Percentiles rank a stretch among this genome's conserved stretches.
Evolutionary conservation across 2,797 vertebrate species (phyloP).

Genomic region (Adelosebastes latens): DNA sequence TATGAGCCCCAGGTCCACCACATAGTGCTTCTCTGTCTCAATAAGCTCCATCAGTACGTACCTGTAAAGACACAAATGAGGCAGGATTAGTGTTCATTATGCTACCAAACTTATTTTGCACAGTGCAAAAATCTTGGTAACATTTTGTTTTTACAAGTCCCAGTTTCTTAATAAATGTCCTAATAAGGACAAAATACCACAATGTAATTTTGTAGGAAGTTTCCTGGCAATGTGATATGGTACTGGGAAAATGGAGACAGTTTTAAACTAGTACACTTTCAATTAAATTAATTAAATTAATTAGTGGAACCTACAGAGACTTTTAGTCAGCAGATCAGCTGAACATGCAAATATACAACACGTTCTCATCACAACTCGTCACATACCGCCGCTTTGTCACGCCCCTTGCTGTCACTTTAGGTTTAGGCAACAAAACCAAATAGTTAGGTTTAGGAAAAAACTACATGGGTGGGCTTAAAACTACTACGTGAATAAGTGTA

Average conservation of each 20-base stretch:
- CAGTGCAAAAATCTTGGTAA: neutral
- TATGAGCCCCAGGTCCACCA: slow-evolving; percentile 90
- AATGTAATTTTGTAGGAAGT: neutral
- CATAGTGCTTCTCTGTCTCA: slow-evolving; percentile 94
- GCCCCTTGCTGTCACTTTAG: no score
- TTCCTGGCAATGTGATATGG: slow-evolving; percentile 11
- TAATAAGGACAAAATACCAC: neutral
- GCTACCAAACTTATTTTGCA: neutral
- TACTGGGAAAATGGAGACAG: neutral
- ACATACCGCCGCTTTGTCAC: neutral
- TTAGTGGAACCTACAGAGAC: neutral
- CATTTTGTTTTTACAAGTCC: slow-evolving; percentile 5
- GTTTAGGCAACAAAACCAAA: no score
- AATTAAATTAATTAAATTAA: neutral
- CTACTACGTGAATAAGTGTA: no score
- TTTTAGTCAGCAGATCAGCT: neutral
- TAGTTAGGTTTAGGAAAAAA: no score
- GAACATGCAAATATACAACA: neutral
- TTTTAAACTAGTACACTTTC: neutral
- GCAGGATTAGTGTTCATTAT: slow-evolving; percentile 22
- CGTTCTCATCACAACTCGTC: no score
- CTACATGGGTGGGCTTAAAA: no score
- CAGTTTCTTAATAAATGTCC: neutral
- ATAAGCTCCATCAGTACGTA: slow-evolving; percentile 93
- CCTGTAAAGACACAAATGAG: slow-evolving; percentile 76